Base-by-base conservation (phyloP, 1,140 invertebrate genomes). In the Coelopa frigida region DNA sequence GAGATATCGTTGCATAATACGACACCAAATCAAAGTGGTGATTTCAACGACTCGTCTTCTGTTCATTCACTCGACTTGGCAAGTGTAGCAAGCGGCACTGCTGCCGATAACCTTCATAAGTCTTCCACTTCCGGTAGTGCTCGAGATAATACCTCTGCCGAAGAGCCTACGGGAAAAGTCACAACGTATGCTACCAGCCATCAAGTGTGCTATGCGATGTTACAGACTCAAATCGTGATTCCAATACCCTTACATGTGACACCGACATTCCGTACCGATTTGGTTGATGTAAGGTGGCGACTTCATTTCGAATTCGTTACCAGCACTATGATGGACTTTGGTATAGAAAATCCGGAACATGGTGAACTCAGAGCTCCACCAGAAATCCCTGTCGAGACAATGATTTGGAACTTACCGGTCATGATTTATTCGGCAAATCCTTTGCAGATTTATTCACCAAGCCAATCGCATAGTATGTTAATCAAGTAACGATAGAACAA, bases 231-330 rank as follows among this genome's bases (percentile, higher is more conserved):
- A 61, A 76, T 98, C 12, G 85, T 92, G 46, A 72, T 98, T 18
- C 89, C 94, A 6, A 90, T 98, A 65, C 94, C 94, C 2, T 73
- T 97, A 20, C 87, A 94, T 60, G 85, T 94, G 4, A 96, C 94
- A 3, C 94, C 94, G 23, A 85, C 88, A 21, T 98, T 98, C 72
- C 81, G 80, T 10, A 93, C 90, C 5, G 61, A 61, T 76, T 56
- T 78, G 79, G 89, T 97, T 1, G 85, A 80, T 37, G 73, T 96
- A 37, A 82, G 83, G 65, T 98, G 94, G 94, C 77, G 87, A 44
- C 73, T 98, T 17, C 94, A 97, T 72, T 97, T 98, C 73, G 93
- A 98, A 70, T 98, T 98, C 76, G 92, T 96, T 0, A 96, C 90
- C 3, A 75, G 61, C 68, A 58, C 79, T 59, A 72, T 78, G 31